Percentiles rank a stretch among this genome's conserved stretches.
phyloP scores from a whole-genome alignment of 2,888 invertebrate genomes.

The Tipula confusa region DNA sequence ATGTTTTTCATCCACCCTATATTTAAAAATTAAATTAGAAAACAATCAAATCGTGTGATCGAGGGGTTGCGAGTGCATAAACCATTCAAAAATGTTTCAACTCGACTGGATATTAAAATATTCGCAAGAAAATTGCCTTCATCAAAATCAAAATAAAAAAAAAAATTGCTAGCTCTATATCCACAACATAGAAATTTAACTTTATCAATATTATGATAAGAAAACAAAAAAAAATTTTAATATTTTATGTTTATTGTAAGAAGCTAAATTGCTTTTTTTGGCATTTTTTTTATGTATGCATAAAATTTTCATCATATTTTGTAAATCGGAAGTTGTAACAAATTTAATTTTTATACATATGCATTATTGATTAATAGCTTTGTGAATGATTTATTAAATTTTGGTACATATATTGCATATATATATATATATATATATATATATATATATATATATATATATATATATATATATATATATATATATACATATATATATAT shows the following conservation, averaged over 20 bases:
- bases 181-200: background rate
- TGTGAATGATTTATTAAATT: background rate
- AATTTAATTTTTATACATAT: background rate
- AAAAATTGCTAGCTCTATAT: background rate
- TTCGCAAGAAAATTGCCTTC: background rate
- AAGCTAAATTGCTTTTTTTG: background rate
- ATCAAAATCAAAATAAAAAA: background rate
- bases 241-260: background rate
- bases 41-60: no score
- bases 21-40: no score
- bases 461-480: no score
- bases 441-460: no score
- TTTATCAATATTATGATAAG: background rate
- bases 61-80: background rate
- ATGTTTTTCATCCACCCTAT: no score
- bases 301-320: background rate
- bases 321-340: background rate
- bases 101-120: background rate
- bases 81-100: background rate
- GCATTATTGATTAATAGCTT: slow-evolving; percentile 20
- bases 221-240: no score
- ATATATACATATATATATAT: no score
- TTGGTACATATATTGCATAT: background rate
- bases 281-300: background rate
- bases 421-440: background rate